Evolutionary conservation across 2,888 invertebrate species (phyloP).

Genomic region (Hemistola chrysoprasaria): DNA sequence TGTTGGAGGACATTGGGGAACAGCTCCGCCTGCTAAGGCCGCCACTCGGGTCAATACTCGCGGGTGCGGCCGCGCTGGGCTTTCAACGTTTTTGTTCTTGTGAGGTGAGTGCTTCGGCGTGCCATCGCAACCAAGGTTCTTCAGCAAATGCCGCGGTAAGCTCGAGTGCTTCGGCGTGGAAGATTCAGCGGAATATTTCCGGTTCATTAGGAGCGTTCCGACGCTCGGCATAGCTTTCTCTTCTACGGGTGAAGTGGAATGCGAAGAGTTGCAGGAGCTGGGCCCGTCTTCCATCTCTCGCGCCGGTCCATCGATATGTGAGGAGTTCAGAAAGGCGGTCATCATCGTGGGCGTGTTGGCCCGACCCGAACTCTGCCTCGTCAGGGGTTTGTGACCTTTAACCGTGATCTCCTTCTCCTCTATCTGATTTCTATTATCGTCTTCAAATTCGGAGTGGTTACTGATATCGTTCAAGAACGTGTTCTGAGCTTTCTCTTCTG

Average conservation of each 20-base stretch:
- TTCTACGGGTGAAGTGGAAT: slow-evolving; percentile 67
- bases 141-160: slow-evolving; percentile 68
- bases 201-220: slow-evolving; percentile 69
- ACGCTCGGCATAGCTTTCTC: slow-evolving; percentile 59
- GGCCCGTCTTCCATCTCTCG: slow-evolving; percentile 54
- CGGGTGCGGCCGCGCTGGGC: slow-evolving; percentile 83
- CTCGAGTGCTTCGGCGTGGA: slow-evolving; percentile 73
- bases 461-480: slow-evolving; percentile 75
- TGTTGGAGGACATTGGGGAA: slow-evolving; percentile 91
- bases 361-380: slow-evolving; percentile 84
- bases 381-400: slow-evolving; percentile 86
- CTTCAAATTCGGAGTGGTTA: slow-evolving; percentile 74
- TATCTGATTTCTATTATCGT: slow-evolving; percentile 75
- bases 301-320: slow-evolving; percentile 58
- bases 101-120: slow-evolving; percentile 71
- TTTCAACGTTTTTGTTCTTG: slow-evolving; percentile 55
- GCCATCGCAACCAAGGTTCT: slow-evolving; percentile 65
- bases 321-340: slow-evolving; percentile 73
- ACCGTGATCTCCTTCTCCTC: slow-evolving; percentile 76
- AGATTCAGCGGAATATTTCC: slow-evolving; percentile 69
- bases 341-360: slow-evolving; percentile 76
- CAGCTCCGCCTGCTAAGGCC: slow-evolving; percentile 76
- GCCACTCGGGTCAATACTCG: slow-evolving; percentile 83
- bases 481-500: slow-evolving; percentile 75
- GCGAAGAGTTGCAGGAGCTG: slow-evolving; percentile 71